phyloP scores from a whole-genome alignment of 2,888 invertebrate genomes.

The Aleiodes leptofemur region DNA sequence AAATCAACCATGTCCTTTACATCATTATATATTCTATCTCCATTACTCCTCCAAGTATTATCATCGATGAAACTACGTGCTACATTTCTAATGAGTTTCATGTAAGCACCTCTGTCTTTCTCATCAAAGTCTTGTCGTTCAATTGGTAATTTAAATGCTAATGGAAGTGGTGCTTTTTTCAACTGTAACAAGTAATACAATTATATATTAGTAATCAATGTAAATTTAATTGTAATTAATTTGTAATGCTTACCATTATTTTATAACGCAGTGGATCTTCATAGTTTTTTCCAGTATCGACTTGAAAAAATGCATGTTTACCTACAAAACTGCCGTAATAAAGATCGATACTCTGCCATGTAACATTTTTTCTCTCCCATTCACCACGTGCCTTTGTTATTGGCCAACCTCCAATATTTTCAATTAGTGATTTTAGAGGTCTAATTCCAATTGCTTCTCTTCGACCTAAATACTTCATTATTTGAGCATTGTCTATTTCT shows the following conservation, averaged over 20 bases:
- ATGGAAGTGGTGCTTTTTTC: slow-evolving; percentile 22
- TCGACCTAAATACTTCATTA: slow-evolving; percentile 6
- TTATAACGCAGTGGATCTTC: slow-evolving; percentile 26
- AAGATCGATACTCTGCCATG: slow-evolving; percentile 54
- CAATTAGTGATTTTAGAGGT: slow-evolving; percentile 78
- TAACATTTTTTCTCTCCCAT: slow-evolving; percentile 42
- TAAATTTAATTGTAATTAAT: not conserved
- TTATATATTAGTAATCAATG: not conserved
- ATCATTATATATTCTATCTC: slow-evolving; percentile 40
- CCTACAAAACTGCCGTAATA: slow-evolving; percentile 51
- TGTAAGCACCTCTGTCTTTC: slow-evolving; percentile 26
- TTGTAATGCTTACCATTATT: slow-evolving; percentile 9
- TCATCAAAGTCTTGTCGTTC: slow-evolving; percentile 46
- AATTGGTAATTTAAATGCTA: slow-evolving; percentile 37
- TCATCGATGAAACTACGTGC: slow-evolving; percentile 36
- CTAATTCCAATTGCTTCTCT: slow-evolving; percentile 78
- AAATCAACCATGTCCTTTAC: slow-evolving; percentile 45
- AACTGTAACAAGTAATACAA: slow-evolving; percentile 16
- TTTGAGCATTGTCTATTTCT: not conserved
- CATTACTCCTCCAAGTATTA: slow-evolving; percentile 27
- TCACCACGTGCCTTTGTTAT: slow-evolving; percentile 47
- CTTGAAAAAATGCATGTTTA: slow-evolving; percentile 38
- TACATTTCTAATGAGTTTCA: slow-evolving; percentile 40
- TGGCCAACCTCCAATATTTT: slow-evolving; percentile 59
- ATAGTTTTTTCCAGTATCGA: slow-evolving; percentile 22